Conservation (phyloP, 2,888 invertebrate genomes). For the Epinotia demarniana region DNA sequence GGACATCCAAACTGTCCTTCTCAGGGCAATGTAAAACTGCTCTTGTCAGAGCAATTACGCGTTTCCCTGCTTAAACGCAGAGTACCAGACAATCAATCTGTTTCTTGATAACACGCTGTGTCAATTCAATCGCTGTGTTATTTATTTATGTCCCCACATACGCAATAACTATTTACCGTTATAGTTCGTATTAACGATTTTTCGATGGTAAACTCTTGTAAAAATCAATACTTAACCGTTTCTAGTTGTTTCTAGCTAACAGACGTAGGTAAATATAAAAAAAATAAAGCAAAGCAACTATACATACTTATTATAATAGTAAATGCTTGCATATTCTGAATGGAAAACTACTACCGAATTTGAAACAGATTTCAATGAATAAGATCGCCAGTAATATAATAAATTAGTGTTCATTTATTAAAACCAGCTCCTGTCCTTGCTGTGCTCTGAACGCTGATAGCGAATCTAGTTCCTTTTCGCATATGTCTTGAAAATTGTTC, state of each 20-base stretch:
- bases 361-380: background rate
- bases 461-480: constrained; percentile 9
- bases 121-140: too few relatives aligned
- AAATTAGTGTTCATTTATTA: constrained; percentile 13
- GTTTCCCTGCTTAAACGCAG: too few relatives aligned
- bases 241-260: too few relatives aligned
- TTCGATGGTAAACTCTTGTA: background rate
- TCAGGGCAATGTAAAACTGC: too few relatives aligned
- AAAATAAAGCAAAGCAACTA: too few relatives aligned
- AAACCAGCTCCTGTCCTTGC: constrained; percentile 19
- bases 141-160: too few relatives aligned
- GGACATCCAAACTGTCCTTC: too few relatives aligned
- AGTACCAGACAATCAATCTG: too few relatives aligned
- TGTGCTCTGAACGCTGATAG: constrained; percentile 27
- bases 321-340: background rate
- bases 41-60: too few relatives aligned
- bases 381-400: background rate
- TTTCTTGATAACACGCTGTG: too few relatives aligned
- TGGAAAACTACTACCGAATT: background rate
- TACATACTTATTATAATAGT: too few relatives aligned
- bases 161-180: background rate
- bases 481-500: constrained; percentile 22
- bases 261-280: too few relatives aligned
- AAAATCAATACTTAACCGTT: background rate
- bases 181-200: background rate